Base-by-base conservation (phyloP, 2,888 invertebrate genomes). In the Tryphoninae sp. region DNA sequence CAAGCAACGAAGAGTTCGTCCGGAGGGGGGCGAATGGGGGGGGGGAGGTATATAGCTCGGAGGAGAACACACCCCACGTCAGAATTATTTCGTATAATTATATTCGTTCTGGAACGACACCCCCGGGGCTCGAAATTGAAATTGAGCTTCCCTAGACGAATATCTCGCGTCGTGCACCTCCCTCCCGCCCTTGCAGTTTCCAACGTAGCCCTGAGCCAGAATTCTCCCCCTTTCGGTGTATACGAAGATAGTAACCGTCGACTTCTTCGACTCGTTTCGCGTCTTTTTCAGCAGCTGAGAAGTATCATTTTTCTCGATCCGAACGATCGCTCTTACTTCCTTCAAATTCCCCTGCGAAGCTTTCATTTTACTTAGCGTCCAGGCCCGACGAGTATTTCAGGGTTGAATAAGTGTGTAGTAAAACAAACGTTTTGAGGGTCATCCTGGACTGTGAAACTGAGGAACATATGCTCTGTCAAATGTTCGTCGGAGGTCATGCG, bases 11-110 rank as follows among this genome's bases (percentile, higher is more conserved):
- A 74, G 77, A 77, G 58, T 76, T 67, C 13, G 80, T 78, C 74
- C 51, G 61, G 61, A 68, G 55, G 65, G 61, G 33, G 59, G 72
- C 61, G 80, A 71, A 33, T 58, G n/a, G 33, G 67, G 40, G 75
- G 26, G 69, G 69, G 72, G 45, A 45, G 16, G 7, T 26, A 62
- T 16, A 42, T 62, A 55, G 74, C 40, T 16, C 26, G 49, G 69
- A 78, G 64, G 62, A 77, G 77, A 76, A 78, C 53, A 59, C 69
- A 72, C 84, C 84, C 83, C 86, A 86, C 86, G 89, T 90, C 91
- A 90, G 90, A 91, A 91, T 92, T 91, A 92, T 92, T 91, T 89
- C 89, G 91, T 91, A 92, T 91, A 91, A 92, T 91, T 92, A 91
- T 92, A 92, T 92, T 91, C 91, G 90, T 91, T 91, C 90, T 89